Base-by-base conservation (phyloP, 2,797 vertebrate species). In the Cryptoblepharus egeriae region DNA sequence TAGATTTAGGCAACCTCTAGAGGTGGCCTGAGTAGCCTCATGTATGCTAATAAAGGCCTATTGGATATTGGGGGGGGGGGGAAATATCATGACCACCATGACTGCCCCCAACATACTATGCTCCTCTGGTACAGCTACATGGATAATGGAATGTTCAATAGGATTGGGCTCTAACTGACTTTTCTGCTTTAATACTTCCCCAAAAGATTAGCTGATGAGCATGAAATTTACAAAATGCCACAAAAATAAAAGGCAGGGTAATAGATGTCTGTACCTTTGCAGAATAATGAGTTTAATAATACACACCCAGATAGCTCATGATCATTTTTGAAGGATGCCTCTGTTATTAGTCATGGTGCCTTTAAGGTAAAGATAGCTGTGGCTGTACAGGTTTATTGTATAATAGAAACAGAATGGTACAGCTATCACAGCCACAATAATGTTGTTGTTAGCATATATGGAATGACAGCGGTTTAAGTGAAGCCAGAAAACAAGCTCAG, bases 231-330 rank as follows among this genome's bases (percentile, higher is more conserved):
- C 76, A 68, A 49, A 35, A 52, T 61, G 63, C 61, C 52, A 84
- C 37, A 79, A 74, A 42, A 49, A 79, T 58, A 58, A 18, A 55
- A 74, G 71, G 71, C 52, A 74, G n/a, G 37, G 60, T 67, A 5
- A 68, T 58, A 80, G 60, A 22, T 45, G 22, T 26, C 30, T 52
- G 39, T 42, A 63, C 75, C 30, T 13, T 52, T 52, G 42, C n/a
- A 30, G 71, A 79, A 84, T 70, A 79, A 57, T 64, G 32, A 79
- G 57, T 68, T 79, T 79, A 79, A 49, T 49, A 52, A 75, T 79
- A 84, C 63, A 79, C 82, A 74, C 76, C 77, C 82, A 75, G 58
- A 24, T 69, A 63, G 39, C n/a, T 79, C 71, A 84, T 60, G 77
- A 74, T 74, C 63, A 39, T 28, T 57, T 22, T 52, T 65, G 35